Evolutionary conservation across 1,140 invertebrate genomes (phyloP).

Genomic region (Lasioglossum baleicum): DNA sequence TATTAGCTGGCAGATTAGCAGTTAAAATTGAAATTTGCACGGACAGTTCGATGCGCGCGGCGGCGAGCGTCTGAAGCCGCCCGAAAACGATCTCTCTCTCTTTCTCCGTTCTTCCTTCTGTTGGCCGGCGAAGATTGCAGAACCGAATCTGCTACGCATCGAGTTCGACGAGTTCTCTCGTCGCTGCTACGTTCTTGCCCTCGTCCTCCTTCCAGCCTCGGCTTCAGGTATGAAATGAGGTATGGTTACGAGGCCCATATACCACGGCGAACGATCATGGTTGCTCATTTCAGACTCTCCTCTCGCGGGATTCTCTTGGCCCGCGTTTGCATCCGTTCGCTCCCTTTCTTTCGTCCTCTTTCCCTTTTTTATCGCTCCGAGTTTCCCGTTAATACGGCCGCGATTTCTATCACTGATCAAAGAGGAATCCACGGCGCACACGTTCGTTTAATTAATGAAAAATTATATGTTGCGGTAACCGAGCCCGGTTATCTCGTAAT

Average conservation of each 20-base stretch:
- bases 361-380: too few species aligned
- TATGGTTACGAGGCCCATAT: conserved; percentile 73
- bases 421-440: too few species aligned
- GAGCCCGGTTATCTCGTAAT: neutral
- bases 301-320: conserved; percentile 6
- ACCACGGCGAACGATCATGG: conserved; percentile 43
- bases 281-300: conserved; percentile 4
- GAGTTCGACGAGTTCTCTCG: conserved; percentile 65
- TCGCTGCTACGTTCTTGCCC: conserved; percentile 17
- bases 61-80: conserved; percentile 67
- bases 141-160: conserved; percentile 78
- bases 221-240: conserved; percentile 75
- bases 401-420: neutral
- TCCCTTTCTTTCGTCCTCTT: neutral
- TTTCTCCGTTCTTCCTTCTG: too few species aligned
- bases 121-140: conserved; percentile 69
- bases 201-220: neutral
- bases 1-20: conserved; percentile 80
- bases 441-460: conserved; percentile 12
- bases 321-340: conserved; percentile 8
- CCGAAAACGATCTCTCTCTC: conserved; percentile 44
- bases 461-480: conserved; percentile 9
- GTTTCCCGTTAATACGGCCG: conserved; percentile 21
- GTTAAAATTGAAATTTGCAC: conserved; percentile 81
- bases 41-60: conserved; percentile 78